These are phyloP conservation scores for Aethes cnicana DNA, from an alignment of 2,888 invertebrate genomes.

Conservation along the genomic window DNA sequence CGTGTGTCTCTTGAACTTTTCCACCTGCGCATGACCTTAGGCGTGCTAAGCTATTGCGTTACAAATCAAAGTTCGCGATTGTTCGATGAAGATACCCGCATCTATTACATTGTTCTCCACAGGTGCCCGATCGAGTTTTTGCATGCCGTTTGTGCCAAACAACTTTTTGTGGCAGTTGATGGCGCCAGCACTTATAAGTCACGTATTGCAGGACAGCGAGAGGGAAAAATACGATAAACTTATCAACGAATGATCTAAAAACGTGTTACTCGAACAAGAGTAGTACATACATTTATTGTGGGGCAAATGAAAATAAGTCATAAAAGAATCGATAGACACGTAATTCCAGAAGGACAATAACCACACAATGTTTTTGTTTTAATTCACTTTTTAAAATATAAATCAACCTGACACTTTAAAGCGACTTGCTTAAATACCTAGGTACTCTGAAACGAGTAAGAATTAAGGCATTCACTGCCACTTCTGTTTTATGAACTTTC, in stretches of 20 bases:
- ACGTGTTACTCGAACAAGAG: too few species aligned
- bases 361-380: too few species aligned
- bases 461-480: too few species aligned
- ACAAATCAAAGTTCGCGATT: conserved; percentile 50
- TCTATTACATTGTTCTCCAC: conserved; percentile 31
- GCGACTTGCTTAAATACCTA: too few species aligned
- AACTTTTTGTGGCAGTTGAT: conserved; percentile 22
- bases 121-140: conserved; percentile 27
- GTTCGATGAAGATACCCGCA: conserved; percentile 41
- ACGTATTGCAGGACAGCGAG: conserved; percentile 21
- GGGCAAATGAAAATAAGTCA: too few species aligned
- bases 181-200: conserved; percentile 27
- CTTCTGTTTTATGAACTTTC: too few species aligned
- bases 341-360: too few species aligned
- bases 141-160: conserved; percentile 21
- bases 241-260: neutral
- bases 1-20: conserved; percentile 36
- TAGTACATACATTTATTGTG: too few species aligned
- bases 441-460: too few species aligned
- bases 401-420: too few species aligned
- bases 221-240: neutral
- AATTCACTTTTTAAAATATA: too few species aligned
- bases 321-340: too few species aligned
- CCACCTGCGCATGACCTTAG: conserved; percentile 60
- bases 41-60: conserved; percentile 46